These are phyloP conservation scores for Acanthosepion pharaonis DNA, from an alignment of 2,888 invertebrate species.

Conservation along the genomic window DNA sequence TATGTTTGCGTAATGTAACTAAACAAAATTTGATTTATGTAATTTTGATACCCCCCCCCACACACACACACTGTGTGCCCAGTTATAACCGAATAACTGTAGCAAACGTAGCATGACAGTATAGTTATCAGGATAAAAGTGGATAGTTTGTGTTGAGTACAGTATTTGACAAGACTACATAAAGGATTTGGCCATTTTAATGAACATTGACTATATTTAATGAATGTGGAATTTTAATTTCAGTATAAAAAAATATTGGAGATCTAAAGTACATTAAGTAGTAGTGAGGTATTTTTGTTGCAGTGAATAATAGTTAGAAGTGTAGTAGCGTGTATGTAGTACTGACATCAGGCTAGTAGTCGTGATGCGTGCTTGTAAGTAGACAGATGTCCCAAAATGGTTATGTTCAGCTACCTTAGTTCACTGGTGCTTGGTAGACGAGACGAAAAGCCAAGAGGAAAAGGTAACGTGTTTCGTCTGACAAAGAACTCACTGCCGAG, in stretches of 20 bases:
- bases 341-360: neutral
- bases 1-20: neutral
- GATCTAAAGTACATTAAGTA: neutral
- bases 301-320: neutral
- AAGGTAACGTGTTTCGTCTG: neutral
- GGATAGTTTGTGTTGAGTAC: no score
- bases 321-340: neutral
- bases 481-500: neutral
- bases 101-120: no score
- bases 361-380: constrained; percentile 33
- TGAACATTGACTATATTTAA: neutral
- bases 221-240: neutral
- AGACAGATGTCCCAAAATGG: constrained; percentile 33
- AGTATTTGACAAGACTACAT: neutral
- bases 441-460: neutral
- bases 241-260: neutral
- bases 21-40: neutral
- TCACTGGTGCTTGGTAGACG: constrained; percentile 9
- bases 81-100: no score
- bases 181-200: neutral
- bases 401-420: constrained; percentile 33
- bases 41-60: no score
- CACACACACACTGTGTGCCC: no score
- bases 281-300: neutral
- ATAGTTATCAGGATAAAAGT: neutral